A percentile compares a stretch with the other conserved stretches of the same genome.
phyloP scores from a whole-genome alignment of 1,140 invertebrate genomes.

The Phymorhynchus buccinoides region DNA sequence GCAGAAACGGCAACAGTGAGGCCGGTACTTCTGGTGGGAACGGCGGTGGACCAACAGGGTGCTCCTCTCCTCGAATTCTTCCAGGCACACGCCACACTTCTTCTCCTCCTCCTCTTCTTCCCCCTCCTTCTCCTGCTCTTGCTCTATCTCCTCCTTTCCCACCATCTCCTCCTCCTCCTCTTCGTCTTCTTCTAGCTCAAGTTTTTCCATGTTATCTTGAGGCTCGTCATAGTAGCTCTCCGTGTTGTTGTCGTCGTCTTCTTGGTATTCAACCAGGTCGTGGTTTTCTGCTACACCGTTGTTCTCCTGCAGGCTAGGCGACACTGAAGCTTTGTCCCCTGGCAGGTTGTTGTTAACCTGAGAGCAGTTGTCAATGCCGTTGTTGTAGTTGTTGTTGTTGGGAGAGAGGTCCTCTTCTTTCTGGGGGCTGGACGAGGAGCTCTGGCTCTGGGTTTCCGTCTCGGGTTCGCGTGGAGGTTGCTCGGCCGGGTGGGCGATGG shows the following conservation, averaged over 20 bases:
- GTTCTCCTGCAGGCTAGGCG: too few relatives aligned
- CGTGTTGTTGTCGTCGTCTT: neutral
- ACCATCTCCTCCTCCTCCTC: constrained; percentile 43
- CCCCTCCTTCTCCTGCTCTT: constrained; percentile 53
- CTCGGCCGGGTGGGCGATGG: neutral
- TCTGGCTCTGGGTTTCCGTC: neutral
- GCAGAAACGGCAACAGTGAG: constrained; percentile 63
- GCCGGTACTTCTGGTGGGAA: constrained; percentile 62
- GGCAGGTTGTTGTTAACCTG: neutral
- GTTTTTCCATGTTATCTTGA: neutral
- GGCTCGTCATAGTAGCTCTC: constrained; percentile 23
- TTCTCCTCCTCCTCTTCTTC: constrained; percentile 58
- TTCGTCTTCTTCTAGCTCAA: constrained; percentile 45
- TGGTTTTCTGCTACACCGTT: neutral
- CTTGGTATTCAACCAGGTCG: neutral
- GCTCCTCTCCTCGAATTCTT: constrained; percentile 55
- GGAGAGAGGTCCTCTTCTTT: neutral
- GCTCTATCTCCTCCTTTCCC: constrained; percentile 38
- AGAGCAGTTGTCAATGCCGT: neutral
- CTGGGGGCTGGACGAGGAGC: too few relatives aligned
- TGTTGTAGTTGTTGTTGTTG: neutral
- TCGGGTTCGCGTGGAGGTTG: constrained; percentile 18
- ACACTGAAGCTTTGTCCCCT: neutral
- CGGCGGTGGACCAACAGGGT: constrained; percentile 60
- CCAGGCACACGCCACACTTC: constrained; percentile 62